These are phyloP conservation scores for Nomada ruficornis DNA, from an alignment of 2,888 invertebrate species.

Conservation along the genomic window DNA sequence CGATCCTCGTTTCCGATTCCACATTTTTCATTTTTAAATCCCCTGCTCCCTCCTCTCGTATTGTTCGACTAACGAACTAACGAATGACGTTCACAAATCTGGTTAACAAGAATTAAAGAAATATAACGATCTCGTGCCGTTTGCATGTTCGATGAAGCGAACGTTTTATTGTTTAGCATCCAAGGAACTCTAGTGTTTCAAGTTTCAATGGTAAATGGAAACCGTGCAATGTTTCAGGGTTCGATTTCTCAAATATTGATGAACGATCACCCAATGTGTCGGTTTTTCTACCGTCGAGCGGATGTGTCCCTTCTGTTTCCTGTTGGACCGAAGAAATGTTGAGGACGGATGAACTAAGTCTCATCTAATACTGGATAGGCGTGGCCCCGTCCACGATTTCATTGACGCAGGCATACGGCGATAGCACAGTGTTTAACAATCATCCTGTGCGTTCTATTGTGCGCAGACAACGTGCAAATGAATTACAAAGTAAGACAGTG, in stretches of 20 bases:
- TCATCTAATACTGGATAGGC: conserved; percentile 48
- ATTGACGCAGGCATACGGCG: conserved; percentile 67
- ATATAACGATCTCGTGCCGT: too few species aligned
- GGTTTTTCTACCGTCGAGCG: conserved; percentile 46
- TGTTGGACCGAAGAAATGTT: conserved; percentile 58
- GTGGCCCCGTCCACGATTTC: conserved; percentile 64
- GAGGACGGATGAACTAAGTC: conserved; percentile 35
- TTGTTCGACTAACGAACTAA: background rate
- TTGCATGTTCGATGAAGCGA: too few species aligned
- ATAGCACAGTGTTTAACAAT: conserved; percentile 12
- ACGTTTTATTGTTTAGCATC: too few species aligned
- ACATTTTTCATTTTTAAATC: background rate
- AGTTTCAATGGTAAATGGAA: background rate
- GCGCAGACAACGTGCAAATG: background rate
- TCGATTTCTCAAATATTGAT: conserved; percentile 45
- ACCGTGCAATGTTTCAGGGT: background rate
- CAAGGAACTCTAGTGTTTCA: background rate
- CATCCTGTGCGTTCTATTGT: background rate
- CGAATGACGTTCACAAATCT: background rate
- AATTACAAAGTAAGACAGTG: background rate
- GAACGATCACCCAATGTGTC: conserved; percentile 14
- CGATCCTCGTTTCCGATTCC: conserved; percentile 4
- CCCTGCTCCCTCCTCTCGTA: background rate
- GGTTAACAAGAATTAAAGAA: background rate
- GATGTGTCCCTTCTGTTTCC: conserved; percentile 66